These are phyloP conservation scores for Tolmerus cingulatus DNA, from an alignment of 2,888 invertebrate species.

Conservation along the genomic window DNA sequence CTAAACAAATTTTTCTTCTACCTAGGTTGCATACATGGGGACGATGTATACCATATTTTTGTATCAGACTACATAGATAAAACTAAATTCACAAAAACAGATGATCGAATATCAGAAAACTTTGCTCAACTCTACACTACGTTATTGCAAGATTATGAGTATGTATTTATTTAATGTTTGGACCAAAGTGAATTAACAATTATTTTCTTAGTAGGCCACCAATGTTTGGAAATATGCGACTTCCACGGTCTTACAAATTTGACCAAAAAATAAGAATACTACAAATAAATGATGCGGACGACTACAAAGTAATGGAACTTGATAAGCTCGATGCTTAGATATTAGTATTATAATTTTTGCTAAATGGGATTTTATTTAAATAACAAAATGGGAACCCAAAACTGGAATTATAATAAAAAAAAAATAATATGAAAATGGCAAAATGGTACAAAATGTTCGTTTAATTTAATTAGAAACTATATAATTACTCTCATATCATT, in stretches of 20 bases:
- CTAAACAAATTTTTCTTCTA: background rate
- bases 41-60: background rate
- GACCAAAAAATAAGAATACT: background rate
- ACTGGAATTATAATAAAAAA: background rate
- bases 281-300: background rate
- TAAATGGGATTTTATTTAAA: too few species aligned
- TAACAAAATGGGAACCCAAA: background rate
- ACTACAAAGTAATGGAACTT: background rate
- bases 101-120: background rate
- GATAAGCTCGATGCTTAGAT: background rate
- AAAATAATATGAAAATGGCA: too few species aligned
- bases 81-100: background rate
- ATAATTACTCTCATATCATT: too few species aligned
- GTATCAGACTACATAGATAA: background rate
- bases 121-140: background rate
- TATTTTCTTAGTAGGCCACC: background rate
- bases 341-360: background rate
- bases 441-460: too few species aligned
- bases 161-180: background rate
- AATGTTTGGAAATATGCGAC: background rate
- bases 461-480: too few species aligned
- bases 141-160: background rate
- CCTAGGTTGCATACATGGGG: constrained; percentile 50
- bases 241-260: background rate
- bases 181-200: background rate